Conservation (phyloP, 2,113 vertebrate species). For the Ailurus styani region DNA sequence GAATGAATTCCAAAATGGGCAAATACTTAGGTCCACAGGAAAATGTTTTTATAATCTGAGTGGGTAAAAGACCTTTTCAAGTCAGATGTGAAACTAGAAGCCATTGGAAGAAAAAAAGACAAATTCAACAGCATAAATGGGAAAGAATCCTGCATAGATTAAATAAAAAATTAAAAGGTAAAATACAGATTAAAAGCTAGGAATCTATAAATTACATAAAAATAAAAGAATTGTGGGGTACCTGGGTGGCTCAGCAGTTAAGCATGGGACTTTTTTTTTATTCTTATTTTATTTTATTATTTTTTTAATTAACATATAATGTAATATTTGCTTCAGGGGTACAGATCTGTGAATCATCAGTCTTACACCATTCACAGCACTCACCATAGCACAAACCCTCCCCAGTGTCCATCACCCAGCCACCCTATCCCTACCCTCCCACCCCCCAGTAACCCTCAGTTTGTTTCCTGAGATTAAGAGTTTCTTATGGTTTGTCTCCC, state of each 20-base stretch:
- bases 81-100: neutral
- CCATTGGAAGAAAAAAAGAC: neutral
- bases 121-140: neutral
- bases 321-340: too few relatives aligned
- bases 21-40: neutral
- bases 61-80: neutral
- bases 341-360: too few relatives aligned
- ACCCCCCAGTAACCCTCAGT: too few relatives aligned
- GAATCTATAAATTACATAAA: neutral
- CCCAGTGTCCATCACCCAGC: too few relatives aligned
- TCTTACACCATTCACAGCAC: too few relatives aligned
- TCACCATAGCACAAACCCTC: too few relatives aligned
- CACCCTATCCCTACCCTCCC: too few relatives aligned
- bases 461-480: too few relatives aligned
- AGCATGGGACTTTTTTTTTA: neutral
- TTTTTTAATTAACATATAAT: too few relatives aligned
- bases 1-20: neutral
- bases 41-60: neutral
- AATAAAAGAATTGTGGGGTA: neutral
- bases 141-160: neutral
- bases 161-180: neutral
- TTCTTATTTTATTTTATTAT: too few relatives aligned
- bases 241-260: neutral
- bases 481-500: too few relatives aligned
- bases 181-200: neutral